Conservation (phyloP, 2,797 vertebrate species). For the Glyptemys insculpta region DNA sequence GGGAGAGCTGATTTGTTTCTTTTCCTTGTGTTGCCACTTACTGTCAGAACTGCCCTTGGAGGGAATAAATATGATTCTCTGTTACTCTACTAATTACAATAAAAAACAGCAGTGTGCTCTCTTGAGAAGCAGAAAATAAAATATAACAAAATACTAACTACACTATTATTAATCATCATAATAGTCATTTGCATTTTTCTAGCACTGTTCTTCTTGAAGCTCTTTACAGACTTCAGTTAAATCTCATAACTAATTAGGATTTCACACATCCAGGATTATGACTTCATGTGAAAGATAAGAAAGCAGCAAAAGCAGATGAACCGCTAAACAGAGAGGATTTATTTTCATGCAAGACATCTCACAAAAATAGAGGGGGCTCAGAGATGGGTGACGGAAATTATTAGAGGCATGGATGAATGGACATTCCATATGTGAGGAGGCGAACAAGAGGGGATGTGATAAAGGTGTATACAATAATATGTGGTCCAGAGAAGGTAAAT, state of each 20-base stretch:
- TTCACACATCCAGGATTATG: neutral
- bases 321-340: neutral
- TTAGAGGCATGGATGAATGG: neutral
- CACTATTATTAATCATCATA: neutral
- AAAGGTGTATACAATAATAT: neutral
- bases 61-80: conserved; percentile 5
- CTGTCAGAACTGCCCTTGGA: neutral
- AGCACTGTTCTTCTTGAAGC: neutral
- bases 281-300: neutral
- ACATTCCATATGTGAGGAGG: neutral
- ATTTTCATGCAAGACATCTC: neutral
- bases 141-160: conserved; percentile 1
- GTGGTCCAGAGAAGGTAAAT: neutral
- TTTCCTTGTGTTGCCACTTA: conserved; percentile 28
- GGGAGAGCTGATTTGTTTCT: neutral
- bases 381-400: neutral
- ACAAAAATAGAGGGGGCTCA: neutral
- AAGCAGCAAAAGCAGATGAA: neutral
- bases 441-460: too few species aligned
- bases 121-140: conserved; percentile 12
- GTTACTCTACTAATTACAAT: conserved; percentile 18
- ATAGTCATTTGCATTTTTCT: neutral
- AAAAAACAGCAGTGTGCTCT: neutral
- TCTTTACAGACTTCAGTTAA: neutral
- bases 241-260: neutral